Evolutionary conservation across 2,888 invertebrate species (phyloP).

Genomic region (Pseudoips prasinana): DNA sequence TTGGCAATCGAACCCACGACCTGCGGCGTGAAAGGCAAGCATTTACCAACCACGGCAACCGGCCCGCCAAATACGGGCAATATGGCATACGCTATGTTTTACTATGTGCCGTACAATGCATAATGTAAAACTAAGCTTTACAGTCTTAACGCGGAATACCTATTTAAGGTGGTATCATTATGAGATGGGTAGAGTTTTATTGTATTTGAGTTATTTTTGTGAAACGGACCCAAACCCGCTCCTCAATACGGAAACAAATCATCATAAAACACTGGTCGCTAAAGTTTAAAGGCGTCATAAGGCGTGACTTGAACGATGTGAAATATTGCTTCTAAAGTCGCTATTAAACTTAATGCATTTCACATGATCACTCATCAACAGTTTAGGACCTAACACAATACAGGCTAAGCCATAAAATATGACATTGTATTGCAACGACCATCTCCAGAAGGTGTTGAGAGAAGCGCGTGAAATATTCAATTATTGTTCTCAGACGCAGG

Average conservation of each 20-base stretch:
- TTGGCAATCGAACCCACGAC: no score
- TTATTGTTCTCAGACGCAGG: slow-evolving; percentile 76
- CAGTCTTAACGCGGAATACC: no score
- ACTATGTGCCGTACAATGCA: no score
- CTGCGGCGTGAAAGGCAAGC: no score
- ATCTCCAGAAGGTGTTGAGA: slow-evolving; percentile 75
- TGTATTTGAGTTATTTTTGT: slow-evolving; percentile 17
- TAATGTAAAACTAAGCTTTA: no score
- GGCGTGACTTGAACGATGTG: slow-evolving; percentile 69
- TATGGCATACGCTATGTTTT: no score
- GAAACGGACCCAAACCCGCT: slow-evolving; percentile 42
- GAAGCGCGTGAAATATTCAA: slow-evolving; percentile 79
- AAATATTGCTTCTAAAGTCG: slow-evolving; percentile 79
- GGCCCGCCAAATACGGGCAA: no score
- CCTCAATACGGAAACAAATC: slow-evolving; percentile 76
- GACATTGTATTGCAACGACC: slow-evolving; percentile 72
- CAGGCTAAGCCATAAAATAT: slow-evolving; percentile 65
- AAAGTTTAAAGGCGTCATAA: slow-evolving; percentile 67
- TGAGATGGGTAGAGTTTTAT: no score
- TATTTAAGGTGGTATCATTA: no score
- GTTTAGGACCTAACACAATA: slow-evolving; percentile 80
- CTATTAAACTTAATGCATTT: slow-evolving; percentile 75
- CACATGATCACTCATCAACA: slow-evolving; percentile 78
- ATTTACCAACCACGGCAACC: no score
- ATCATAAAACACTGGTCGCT: slow-evolving; percentile 74